Conservation (phyloP, 1,140 invertebrate genomes). For the Magallana ariakensis region DNA sequence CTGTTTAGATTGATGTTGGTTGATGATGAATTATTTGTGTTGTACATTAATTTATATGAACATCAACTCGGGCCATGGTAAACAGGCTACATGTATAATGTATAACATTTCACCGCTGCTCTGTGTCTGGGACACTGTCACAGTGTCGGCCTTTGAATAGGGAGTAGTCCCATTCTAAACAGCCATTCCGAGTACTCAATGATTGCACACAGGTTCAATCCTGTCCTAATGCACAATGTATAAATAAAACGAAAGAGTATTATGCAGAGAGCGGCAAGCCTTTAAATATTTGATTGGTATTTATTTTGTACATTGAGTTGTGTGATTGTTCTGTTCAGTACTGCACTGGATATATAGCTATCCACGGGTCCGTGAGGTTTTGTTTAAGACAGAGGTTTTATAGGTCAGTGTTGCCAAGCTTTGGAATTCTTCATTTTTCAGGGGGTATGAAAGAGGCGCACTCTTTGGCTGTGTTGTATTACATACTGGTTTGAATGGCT, state of each 20-base stretch:
- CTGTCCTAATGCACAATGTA: background rate
- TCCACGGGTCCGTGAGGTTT: background rate
- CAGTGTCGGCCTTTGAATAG: too few species aligned
- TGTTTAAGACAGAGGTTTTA: background rate
- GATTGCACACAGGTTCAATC: background rate
- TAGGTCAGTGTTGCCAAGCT: constrained; percentile 10
- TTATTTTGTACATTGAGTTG: background rate
- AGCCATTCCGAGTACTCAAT: background rate
- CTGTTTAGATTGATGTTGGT: too few species aligned
- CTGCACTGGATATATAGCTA: background rate
- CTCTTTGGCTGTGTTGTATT: constrained; percentile 8
- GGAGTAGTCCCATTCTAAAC: background rate
- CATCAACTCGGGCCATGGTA: too few species aligned
- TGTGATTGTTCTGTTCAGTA: background rate
- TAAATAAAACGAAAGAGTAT: background rate
- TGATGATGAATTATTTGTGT: too few species aligned
- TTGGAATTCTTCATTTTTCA: background rate
- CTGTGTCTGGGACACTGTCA: too few species aligned
- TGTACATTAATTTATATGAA: too few species aligned
- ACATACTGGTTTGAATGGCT: constrained; percentile 22
- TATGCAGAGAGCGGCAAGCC: background rate
- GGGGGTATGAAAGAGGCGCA: background rate
- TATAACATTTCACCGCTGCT: too few species aligned
- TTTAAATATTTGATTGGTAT: constrained; percentile 1
- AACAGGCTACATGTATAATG: too few species aligned